phyloP scores from a whole-genome alignment of 2,888 invertebrate genomes.

The Sycophila texana region DNA sequence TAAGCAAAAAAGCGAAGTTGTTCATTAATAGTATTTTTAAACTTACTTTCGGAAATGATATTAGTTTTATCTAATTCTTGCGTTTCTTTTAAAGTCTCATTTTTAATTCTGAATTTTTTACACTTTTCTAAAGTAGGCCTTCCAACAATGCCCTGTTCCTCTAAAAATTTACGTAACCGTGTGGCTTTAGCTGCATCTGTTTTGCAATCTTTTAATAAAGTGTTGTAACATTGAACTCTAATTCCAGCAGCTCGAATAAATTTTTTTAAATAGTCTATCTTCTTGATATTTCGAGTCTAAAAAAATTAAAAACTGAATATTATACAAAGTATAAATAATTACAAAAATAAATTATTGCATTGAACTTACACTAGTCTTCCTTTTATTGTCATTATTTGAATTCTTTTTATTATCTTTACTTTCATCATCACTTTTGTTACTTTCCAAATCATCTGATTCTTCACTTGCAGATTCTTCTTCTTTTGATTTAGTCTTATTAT shows the following conservation, averaged over 20 bases:
- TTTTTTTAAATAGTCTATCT: slow-evolving; percentile 65
- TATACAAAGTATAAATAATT: background rate
- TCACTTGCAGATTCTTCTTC: slow-evolving; percentile 32
- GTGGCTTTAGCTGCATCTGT: slow-evolving; percentile 63
- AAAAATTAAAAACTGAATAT: slow-evolving; percentile 45
- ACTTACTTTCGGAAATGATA: slow-evolving; percentile 68
- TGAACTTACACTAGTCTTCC: slow-evolving; percentile 47
- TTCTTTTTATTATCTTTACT: background rate
- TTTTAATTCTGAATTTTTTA: slow-evolving; percentile 64
- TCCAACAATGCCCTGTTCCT: slow-evolving; percentile 66
- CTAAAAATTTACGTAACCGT: slow-evolving; percentile 64
- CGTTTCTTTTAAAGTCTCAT: slow-evolving; percentile 62
- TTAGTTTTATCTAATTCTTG: slow-evolving; percentile 64
- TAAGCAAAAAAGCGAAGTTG: background rate
- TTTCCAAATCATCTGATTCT: slow-evolving; percentile 37
- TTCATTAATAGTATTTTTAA: background rate
- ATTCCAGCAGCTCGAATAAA: slow-evolving; percentile 68
- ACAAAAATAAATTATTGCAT: background rate
- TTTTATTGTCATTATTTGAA: slow-evolving; percentile 56
- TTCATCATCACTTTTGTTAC: slow-evolving; percentile 57
- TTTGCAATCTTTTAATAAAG: slow-evolving; percentile 66
- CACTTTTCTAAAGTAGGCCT: slow-evolving; percentile 70
- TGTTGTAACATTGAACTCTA: slow-evolving; percentile 64
- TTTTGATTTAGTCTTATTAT: slow-evolving; percentile 49
- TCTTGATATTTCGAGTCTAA: slow-evolving; percentile 60